These are phyloP conservation scores for Magallana nippona DNA, from an alignment of 2,888 invertebrate species.

Conservation along the genomic window DNA sequence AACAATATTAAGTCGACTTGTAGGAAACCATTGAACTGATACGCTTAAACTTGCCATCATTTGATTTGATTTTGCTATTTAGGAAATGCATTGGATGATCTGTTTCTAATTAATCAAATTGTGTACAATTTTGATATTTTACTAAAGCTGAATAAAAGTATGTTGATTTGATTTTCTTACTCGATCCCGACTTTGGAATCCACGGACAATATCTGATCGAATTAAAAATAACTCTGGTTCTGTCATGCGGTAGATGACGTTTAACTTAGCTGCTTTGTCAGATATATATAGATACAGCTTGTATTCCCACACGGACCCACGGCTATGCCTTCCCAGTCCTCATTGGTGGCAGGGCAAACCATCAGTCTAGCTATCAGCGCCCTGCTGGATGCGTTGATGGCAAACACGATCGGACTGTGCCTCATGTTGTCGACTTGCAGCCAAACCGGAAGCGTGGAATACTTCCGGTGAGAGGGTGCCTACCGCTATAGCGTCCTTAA, in stretches of 20 bases:
- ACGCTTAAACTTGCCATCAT: too few species aligned
- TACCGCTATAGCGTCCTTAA: too few species aligned
- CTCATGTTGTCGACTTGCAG: conserved; percentile 52
- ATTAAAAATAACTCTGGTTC: conserved; percentile 36
- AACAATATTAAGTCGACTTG: too few species aligned
- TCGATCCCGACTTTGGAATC: conserved; percentile 7
- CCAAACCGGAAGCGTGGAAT: conserved; percentile 55
- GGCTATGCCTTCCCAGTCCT: conserved; percentile 52
- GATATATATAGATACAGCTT: conserved; percentile 50
- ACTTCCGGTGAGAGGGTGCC: not conserved
- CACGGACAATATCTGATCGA: conserved; percentile 31
- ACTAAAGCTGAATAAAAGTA: too few species aligned
- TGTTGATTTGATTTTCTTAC: not conserved
- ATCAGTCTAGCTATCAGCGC: conserved; percentile 49
- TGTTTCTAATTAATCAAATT: too few species aligned
- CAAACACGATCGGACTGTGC: conserved; percentile 51
- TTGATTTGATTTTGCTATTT: too few species aligned
- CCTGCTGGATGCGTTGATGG: conserved; percentile 52
- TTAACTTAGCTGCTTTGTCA: conserved; percentile 40
- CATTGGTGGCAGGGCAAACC: conserved; percentile 37
- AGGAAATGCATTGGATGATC: too few species aligned
- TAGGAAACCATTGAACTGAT: too few species aligned
- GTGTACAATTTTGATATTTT: too few species aligned
- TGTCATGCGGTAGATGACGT: conserved; percentile 40
- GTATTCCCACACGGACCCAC: conserved; percentile 47